Percentiles rank a stretch among this genome's conserved stretches.
phyloP scores from a whole-genome alignment of 2,113 vertebrate species.

The Lepisosteus oculatus region DNA sequence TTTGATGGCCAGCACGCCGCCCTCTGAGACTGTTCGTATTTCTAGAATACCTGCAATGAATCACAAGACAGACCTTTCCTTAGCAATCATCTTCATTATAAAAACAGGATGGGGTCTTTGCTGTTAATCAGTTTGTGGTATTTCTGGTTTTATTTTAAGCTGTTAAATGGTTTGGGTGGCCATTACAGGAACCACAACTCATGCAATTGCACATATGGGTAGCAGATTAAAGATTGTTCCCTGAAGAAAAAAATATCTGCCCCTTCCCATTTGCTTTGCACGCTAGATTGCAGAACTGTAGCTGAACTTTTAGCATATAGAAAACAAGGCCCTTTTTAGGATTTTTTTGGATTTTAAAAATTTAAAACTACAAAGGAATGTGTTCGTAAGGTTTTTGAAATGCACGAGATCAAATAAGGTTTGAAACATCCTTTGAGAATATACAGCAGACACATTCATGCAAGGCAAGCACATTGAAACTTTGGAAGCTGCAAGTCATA shows the following conservation, averaged over 20 bases:
- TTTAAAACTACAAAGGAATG: too few relatives aligned
- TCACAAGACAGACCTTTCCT: constrained; percentile 35
- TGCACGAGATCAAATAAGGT: too few relatives aligned
- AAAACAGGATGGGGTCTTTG: constrained; percentile 36
- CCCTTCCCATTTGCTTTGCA: constrained; percentile 49
- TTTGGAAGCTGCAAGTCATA: background rate
- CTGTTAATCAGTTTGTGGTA: constrained; percentile 42
- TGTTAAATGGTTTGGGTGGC: constrained; percentile 54
- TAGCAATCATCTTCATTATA: constrained; percentile 50
- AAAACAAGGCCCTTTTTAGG: constrained; percentile 1
- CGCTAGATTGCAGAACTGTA: constrained; percentile 40
- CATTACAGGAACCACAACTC: constrained; percentile 51
- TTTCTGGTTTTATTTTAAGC: constrained; percentile 48
- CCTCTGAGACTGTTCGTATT: constrained; percentile 93
- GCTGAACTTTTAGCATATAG: constrained; percentile 13
- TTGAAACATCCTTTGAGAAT: too few relatives aligned
- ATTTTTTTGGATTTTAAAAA: too few relatives aligned
- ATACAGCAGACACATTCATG: background rate
- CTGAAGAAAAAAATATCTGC: constrained; percentile 40
- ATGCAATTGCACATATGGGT: constrained; percentile 50
- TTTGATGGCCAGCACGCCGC: constrained; percentile 90
- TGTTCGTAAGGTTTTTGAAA: too few relatives aligned
- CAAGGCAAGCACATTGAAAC: background rate
- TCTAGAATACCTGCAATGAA: constrained; percentile 89
- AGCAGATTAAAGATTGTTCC: constrained; percentile 43